Evolutionary conservation across 2,888 invertebrate genomes (phyloP).

Genomic region (Leucophenga maculata): DNA sequence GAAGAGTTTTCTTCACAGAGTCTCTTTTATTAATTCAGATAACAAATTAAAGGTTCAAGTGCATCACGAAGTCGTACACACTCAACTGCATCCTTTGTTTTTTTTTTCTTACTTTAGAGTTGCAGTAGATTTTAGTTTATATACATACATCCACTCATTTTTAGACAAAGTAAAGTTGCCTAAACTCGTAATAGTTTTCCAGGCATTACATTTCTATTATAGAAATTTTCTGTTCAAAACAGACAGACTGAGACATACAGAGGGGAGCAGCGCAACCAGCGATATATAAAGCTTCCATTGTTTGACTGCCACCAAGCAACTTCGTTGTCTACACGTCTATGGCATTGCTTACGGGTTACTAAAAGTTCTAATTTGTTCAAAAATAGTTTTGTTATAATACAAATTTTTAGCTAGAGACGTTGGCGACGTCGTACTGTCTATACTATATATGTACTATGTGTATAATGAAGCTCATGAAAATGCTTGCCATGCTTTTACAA

Average conservation of each 20-base stretch:
- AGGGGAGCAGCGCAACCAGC: too few species aligned
- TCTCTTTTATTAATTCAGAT: too few species aligned
- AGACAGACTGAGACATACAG: background rate
- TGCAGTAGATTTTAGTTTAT: background rate
- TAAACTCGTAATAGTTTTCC: constrained; percentile 23
- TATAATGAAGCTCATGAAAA: too few species aligned
- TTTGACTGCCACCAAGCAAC: background rate
- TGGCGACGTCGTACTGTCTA: too few species aligned
- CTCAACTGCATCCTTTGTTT: too few species aligned
- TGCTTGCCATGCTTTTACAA: too few species aligned
- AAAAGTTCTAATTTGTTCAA: constrained; percentile 23
- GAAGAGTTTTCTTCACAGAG: too few species aligned
- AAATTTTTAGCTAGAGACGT: constrained; percentile 1
- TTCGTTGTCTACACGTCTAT: background rate
- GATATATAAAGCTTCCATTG: background rate
- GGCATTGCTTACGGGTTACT: constrained; percentile 5
- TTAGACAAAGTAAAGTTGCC: background rate
- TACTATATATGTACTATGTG: too few species aligned
- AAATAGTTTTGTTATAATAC: constrained; percentile 19
- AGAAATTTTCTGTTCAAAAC: background rate
- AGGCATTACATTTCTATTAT: constrained; percentile 15
- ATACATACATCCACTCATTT: background rate
- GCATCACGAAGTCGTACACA: too few species aligned
- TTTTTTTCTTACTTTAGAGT: too few species aligned
- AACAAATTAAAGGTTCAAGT: too few species aligned